phyloP scores from a whole-genome alignment of 2,113 vertebrate genomes.

The Python bivittatus region DNA sequence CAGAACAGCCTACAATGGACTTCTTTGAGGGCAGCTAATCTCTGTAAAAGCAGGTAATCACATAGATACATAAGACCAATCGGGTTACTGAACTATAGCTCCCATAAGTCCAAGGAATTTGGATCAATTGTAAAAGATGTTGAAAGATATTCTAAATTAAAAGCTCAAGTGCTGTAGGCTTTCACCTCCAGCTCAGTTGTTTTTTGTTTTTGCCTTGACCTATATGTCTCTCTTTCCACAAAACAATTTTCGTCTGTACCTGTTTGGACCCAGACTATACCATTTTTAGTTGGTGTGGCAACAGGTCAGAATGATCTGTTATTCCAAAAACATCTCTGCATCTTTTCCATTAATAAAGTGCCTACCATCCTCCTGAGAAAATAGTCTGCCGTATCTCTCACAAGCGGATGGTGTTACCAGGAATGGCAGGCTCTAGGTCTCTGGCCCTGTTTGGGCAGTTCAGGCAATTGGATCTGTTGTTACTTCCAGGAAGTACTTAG shows the following conservation, averaged over 20 bases:
- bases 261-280: background rate
- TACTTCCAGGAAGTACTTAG: background rate
- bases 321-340: background rate
- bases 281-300: background rate
- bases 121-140: background rate
- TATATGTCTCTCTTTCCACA: background rate
- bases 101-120: background rate
- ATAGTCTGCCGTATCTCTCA: background rate
- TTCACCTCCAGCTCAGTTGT: background rate
- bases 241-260: background rate
- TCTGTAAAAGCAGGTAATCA: background rate
- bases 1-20: background rate
- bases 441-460: background rate
- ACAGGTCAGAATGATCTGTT: background rate
- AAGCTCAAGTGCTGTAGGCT: background rate
- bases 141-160: background rate
- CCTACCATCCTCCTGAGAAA: background rate
- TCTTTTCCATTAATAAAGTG: background rate
- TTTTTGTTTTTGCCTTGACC: background rate
- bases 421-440: too few relatives aligned
- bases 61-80: background rate
- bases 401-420: background rate
- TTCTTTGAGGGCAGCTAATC: background rate
- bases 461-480: background rate
- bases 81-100: background rate